A percentile compares a stretch with the other conserved stretches of the same genome.
Conservation (phyloP, 2,888 invertebrate species). For the Quadroppia sp. region DNA sequence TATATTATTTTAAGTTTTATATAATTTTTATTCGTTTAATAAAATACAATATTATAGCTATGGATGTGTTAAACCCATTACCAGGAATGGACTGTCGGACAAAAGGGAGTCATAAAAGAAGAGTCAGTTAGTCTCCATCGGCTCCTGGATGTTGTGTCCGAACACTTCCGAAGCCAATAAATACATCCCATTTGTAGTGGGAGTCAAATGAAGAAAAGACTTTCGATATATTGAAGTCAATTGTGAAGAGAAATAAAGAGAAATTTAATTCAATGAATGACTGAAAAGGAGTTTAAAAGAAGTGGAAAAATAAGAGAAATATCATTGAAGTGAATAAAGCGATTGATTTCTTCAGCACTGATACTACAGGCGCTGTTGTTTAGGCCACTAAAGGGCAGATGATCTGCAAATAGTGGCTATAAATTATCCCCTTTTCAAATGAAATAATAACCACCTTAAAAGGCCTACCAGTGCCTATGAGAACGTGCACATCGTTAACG, state of each 20-base stretch:
- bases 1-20: neutral
- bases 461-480: too few relatives aligned
- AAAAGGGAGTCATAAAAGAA: neutral
- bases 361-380: neutral
- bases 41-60: neutral
- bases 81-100: neutral
- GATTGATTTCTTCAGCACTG: neutral
- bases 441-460: neutral
- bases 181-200: neutral
- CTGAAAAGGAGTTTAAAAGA: neutral
- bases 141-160: neutral
- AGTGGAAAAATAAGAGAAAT: neutral
- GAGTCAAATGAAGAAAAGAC: neutral
- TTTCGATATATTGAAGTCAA: neutral
- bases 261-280: too few relatives aligned
- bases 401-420: constrained; percentile 17
- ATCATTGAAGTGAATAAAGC: neutral
- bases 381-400: constrained; percentile 7
- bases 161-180: constrained; percentile 13
- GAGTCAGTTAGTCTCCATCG: neutral
- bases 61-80: neutral
- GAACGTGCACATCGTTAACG: too few relatives aligned
- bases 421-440: neutral
- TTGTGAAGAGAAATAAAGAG: neutral
- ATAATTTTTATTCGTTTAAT: neutral